These are phyloP conservation scores for Montipora sp. DNA, from an alignment of 64 coral and sea anemone species.

Conservation along the genomic window DNA sequence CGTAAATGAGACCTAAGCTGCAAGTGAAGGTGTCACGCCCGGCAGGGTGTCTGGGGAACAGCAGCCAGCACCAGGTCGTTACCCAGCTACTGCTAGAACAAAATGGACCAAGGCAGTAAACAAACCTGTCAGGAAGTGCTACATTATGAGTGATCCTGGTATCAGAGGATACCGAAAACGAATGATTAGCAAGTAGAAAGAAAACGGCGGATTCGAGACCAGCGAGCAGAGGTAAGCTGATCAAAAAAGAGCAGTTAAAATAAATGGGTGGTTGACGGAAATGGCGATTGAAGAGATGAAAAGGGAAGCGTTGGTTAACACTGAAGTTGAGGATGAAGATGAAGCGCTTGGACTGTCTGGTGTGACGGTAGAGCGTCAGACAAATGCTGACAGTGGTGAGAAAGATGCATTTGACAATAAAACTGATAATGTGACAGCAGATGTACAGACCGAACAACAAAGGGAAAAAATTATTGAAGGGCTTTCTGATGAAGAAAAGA, in stretches of 20 bases:
- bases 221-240: slow-evolving; percentile 4
- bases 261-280: slow-evolving; percentile 12
- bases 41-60: background rate
- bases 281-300: slow-evolving; percentile 4
- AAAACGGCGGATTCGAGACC: background rate
- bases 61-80: slow-evolving; percentile 39
- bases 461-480: background rate
- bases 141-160: slow-evolving; percentile 2
- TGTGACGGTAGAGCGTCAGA: background rate
- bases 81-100: slow-evolving; percentile 11
- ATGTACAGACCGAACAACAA: background rate
- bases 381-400: background rate
- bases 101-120: slow-evolving; percentile 44
- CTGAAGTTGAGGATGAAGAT: background rate
- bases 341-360: background rate
- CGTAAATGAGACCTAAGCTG: too few species aligned
- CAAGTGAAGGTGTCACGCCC: too few species aligned
- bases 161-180: slow-evolving; percentile 40
- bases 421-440: too few species aligned
- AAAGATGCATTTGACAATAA: too few species aligned
- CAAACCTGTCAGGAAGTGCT: slow-evolving; percentile 26
- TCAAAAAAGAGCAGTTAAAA: background rate
- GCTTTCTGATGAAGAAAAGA: background rate
- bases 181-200: slow-evolving; percentile 32
- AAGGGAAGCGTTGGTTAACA: background rate